Percentiles rank a stretch among this genome's conserved stretches.
phyloP scores from a whole-genome alignment of 2,113 vertebrate species.

The Pampusana beccarii region DNA sequence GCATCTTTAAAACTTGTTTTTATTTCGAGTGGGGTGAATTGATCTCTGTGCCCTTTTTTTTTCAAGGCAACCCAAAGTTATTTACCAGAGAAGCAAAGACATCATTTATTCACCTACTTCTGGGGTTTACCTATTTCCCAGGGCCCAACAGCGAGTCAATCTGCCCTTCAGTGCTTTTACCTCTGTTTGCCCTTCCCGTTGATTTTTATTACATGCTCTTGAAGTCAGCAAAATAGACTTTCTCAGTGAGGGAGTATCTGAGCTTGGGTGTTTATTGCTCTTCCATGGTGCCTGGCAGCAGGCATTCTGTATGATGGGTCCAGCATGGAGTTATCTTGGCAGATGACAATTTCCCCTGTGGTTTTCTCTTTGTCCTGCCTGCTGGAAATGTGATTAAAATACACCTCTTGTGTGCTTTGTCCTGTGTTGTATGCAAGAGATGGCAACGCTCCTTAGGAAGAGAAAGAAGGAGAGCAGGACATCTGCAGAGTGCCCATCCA shows the following conservation, averaged over 20 bases:
- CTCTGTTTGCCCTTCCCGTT: neutral
- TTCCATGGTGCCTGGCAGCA: neutral
- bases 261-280: neutral
- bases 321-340: neutral
- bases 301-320: neutral
- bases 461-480: neutral
- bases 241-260: neutral
- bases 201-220: neutral
- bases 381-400: neutral
- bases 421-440: accelerated
- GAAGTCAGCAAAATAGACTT: neutral
- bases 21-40: neutral
- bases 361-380: neutral
- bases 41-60: neutral
- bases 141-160: neutral
- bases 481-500: neutral
- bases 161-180: neutral
- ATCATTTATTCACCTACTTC: neutral
- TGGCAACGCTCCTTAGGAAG: neutral
- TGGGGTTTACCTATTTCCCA: neutral
- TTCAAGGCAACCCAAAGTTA: neutral
- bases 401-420: accelerated
- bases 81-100: neutral
- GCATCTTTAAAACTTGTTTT: neutral
- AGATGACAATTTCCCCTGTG: neutral